Evolutionary conservation across 2,113 vertebrate species (phyloP).

Genomic region (Pseudolaguvia tuberculata): DNA sequence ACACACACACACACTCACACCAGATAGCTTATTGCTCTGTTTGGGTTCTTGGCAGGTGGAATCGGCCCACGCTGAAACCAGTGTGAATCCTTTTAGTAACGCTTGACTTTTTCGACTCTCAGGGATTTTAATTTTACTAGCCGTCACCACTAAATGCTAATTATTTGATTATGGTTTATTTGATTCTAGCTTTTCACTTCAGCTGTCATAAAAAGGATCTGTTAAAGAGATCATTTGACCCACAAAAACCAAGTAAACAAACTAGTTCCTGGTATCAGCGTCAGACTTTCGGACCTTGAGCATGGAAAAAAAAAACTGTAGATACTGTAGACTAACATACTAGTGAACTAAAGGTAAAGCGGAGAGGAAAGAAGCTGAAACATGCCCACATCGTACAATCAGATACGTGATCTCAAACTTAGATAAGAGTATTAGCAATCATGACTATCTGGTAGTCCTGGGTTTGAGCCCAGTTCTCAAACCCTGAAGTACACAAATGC

Average conservation of each 20-base stretch:
- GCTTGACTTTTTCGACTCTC: constrained; percentile 10
- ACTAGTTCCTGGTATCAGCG: neutral
- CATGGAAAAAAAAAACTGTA: constrained; percentile 10
- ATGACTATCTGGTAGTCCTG: neutral
- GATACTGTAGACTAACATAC: neutral
- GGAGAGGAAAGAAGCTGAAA: neutral
- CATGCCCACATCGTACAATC: neutral
- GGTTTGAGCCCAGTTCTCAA: neutral
- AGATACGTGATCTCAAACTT: neutral
- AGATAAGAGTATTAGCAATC: neutral
- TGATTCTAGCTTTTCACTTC: neutral
- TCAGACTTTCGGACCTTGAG: constrained; percentile 7
- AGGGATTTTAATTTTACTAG: neutral
- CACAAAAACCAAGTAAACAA: constrained; percentile 7
- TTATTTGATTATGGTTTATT: neutral
- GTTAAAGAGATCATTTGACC: neutral
- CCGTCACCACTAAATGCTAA: neutral
- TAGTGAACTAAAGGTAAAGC: neutral
- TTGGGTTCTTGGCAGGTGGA: constrained; percentile 50
- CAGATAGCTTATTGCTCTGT: constrained; percentile 44
- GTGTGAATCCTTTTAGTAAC: constrained; percentile 26
- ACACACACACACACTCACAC: constrained; percentile 36
- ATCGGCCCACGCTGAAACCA: constrained; percentile 43
- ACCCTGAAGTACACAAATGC: constrained; percentile 9
- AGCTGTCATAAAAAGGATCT: neutral